These are phyloP conservation scores for Idaea dimidiata DNA, from an alignment of 2,888 invertebrate genomes.

Conservation along the genomic window DNA sequence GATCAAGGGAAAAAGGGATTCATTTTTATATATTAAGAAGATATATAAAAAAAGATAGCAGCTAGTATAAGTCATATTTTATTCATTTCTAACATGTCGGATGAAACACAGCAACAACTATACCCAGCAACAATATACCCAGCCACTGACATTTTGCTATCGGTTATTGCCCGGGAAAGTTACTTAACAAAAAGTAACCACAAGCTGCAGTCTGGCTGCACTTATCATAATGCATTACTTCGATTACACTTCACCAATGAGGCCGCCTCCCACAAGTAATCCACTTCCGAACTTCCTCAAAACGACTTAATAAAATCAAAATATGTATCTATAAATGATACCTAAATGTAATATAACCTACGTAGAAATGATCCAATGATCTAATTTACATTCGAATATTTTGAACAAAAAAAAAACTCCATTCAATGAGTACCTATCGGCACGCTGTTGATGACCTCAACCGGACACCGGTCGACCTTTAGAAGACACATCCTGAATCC, in stretches of 20 bases:
- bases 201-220: no score
- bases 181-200: no score
- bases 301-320: not conserved
- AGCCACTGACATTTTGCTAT: no score
- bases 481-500: constrained; percentile 50
- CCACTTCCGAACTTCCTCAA: not conserved
- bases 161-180: no score
- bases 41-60: no score
- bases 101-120: no score
- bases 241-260: not conserved
- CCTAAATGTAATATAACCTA: constrained; percentile 4
- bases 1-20: no score
- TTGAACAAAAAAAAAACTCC: constrained; percentile 17
- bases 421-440: constrained; percentile 23
- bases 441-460: constrained; percentile 58
- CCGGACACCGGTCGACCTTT: constrained; percentile 66
- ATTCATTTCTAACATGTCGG: no score
- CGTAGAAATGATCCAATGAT: constrained; percentile 14
- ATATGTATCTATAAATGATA: not conserved
- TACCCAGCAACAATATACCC: no score
- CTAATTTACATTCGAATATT: constrained; percentile 19
- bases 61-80: no score
- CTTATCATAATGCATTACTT: no score
- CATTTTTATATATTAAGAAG: constrained; percentile 6
- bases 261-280: not conserved